A percentile compares a stretch with the other conserved stretches of the same genome.
phyloP scores from a whole-genome alignment of 1,140 invertebrate genomes.

The Philopotamus ludificatus region DNA sequence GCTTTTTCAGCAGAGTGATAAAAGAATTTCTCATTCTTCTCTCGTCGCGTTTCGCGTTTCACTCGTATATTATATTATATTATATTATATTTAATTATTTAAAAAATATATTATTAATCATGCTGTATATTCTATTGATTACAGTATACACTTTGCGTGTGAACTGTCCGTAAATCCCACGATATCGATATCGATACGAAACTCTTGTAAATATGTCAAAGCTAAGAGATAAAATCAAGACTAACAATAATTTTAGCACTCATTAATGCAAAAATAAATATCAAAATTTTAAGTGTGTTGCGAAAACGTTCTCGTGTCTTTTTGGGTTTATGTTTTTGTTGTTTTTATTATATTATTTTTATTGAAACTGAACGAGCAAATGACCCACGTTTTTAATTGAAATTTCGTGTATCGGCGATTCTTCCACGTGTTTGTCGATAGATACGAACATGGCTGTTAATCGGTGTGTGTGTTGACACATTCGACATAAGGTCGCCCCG shows the following conservation, averaged over 20 bases:
- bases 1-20: too few relatives aligned
- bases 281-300: too few relatives aligned
- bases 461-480: conserved; percentile 2
- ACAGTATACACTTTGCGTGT: not conserved
- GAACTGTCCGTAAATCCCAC: not conserved
- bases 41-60: too few relatives aligned
- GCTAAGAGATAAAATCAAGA: conserved; percentile 1
- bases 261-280: too few relatives aligned
- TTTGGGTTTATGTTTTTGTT: conserved; percentile 19
- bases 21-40: too few relatives aligned
- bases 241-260: too few relatives aligned
- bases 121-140: too few relatives aligned
- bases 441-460: conserved; percentile 11
- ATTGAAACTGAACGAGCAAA: too few relatives aligned
- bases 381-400: conserved; percentile 36
- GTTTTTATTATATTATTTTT: conserved; percentile 23
- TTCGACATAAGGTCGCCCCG: not conserved
- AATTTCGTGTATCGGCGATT: conserved; percentile 33
- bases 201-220: not conserved
- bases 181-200: not conserved
- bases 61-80: too few relatives aligned
- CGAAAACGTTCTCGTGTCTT: conserved; percentile 6
- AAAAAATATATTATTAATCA: too few relatives aligned
- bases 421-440: conserved; percentile 35
- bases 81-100: too few relatives aligned